phyloP scores from a whole-genome alignment of 2,113 vertebrate species.

The Plecturocebus donacophilus region DNA sequence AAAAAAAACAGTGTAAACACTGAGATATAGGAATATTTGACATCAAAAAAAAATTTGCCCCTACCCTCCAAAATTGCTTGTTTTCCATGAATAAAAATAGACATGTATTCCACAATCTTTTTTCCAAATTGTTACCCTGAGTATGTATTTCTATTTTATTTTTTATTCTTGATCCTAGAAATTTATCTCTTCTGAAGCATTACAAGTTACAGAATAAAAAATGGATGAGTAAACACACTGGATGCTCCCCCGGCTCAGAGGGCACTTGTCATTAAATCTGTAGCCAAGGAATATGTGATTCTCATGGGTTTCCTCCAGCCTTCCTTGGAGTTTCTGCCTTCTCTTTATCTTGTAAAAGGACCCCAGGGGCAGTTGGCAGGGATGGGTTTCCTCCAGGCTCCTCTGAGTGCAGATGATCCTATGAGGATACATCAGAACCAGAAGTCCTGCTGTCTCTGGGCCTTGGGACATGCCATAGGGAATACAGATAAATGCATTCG shows the following conservation, averaged over 20 bases:
- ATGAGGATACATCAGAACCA: background rate
- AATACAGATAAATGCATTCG: background rate
- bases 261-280: background rate
- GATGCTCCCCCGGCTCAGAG: background rate
- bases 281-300: background rate
- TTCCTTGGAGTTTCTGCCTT: background rate
- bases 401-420: background rate
- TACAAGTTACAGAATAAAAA: background rate
- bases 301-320: background rate
- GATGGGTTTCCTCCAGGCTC: background rate
- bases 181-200: background rate
- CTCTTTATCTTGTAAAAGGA: slow-evolving; percentile 11
- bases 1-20: background rate
- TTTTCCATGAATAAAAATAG: background rate
- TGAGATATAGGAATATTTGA: background rate
- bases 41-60: background rate
- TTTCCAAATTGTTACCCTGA: background rate
- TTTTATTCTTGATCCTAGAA: background rate
- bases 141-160: slow-evolving; percentile 12
- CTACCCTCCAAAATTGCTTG: background rate
- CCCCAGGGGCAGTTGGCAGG: background rate
- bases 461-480: background rate
- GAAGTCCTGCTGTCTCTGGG: background rate
- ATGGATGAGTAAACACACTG: background rate
- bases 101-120: no score